phyloP scores from a whole-genome alignment of 2,113 vertebrate genomes.

The Epinephelus cyanopodus region DNA sequence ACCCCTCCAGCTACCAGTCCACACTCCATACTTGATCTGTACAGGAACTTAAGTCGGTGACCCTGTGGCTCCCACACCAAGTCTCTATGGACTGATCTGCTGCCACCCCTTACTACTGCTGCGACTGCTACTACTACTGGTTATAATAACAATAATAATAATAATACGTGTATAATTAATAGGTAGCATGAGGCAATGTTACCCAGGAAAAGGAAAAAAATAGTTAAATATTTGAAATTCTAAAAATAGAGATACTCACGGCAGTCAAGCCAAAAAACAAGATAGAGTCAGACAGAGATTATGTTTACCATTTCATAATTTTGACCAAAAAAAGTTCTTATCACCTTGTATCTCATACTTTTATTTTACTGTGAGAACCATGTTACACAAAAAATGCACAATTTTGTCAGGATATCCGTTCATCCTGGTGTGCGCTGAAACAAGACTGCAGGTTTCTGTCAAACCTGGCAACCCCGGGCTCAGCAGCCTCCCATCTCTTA shows the following conservation, averaged over 20 bases:
- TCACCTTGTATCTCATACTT: not conserved
- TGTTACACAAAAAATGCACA: not conserved
- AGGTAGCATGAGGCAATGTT: not conserved
- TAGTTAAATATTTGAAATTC: not conserved
- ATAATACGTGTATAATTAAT: too few relatives aligned
- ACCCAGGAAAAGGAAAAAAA: not conserved
- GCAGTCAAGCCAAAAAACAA: not conserved
- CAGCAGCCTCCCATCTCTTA: slow-evolving; percentile 3
- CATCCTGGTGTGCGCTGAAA: not conserved
- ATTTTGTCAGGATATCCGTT: not conserved
- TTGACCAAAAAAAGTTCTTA: too few relatives aligned
- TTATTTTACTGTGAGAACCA: not conserved
- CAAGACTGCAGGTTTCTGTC: not conserved
- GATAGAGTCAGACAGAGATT: not conserved
- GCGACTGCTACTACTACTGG: too few relatives aligned
- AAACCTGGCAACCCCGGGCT: slow-evolving; percentile 48
- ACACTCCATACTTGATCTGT: too few relatives aligned
- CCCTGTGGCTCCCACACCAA: too few relatives aligned
- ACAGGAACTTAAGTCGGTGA: too few relatives aligned
- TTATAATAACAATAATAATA: too few relatives aligned
- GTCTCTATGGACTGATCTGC: too few relatives aligned
- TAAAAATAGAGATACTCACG: not conserved
- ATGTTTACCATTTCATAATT: not conserved
- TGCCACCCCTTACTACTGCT: too few relatives aligned
- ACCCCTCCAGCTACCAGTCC: too few relatives aligned